These are phyloP conservation scores for Dipodomys spectabilis DNA, from an alignment of 2,113 vertebrate genomes.

Conservation along the genomic window DNA sequence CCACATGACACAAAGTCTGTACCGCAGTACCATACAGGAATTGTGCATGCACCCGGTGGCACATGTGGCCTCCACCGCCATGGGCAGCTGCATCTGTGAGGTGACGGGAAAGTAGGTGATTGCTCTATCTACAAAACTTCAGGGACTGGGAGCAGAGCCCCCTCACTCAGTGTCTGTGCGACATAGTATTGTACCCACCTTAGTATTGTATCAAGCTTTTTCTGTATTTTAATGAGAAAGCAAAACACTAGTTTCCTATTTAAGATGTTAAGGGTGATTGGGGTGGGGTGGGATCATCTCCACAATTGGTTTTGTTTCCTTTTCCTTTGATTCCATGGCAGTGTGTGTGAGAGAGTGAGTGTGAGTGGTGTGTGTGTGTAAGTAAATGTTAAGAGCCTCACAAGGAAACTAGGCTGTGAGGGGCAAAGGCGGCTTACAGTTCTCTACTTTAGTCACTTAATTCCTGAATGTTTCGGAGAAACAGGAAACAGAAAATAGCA, in stretches of 20 bases:
- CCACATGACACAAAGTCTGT: constrained; percentile 93
- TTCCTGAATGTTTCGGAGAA: constrained; percentile 93
- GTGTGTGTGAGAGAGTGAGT: neutral
- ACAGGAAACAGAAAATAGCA: constrained; percentile 86
- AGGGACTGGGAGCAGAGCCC: constrained; percentile 93
- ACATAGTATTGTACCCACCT: constrained; percentile 93
- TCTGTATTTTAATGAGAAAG: constrained; percentile 98
- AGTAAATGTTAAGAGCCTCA: constrained; percentile 88
- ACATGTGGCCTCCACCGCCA: neutral
- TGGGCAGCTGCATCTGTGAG: constrained; percentile 13
- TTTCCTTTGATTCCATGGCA: constrained; percentile 79
- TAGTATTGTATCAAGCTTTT: constrained; percentile 96
- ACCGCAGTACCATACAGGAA: constrained; percentile 59
- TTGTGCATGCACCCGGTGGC: neutral
- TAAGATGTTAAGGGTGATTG: constrained; percentile 90
- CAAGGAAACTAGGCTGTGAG: constrained; percentile 80
- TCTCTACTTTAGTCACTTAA: constrained; percentile 89
- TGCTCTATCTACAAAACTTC: constrained; percentile 91
- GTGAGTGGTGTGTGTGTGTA: constrained; percentile 61
- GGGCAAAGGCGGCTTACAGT: constrained; percentile 90
- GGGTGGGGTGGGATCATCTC: constrained; percentile 83
- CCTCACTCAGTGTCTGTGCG: constrained; percentile 93
- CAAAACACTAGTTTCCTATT: constrained; percentile 99
- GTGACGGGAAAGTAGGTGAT: constrained; percentile 40
- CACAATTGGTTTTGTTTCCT: constrained; percentile 81